A percentile compares a stretch with the other conserved stretches of the same genome.
These are phyloP conservation scores for Cistogaster globosa DNA, from an alignment of 2,888 invertebrate species.

Conservation along the genomic window DNA sequence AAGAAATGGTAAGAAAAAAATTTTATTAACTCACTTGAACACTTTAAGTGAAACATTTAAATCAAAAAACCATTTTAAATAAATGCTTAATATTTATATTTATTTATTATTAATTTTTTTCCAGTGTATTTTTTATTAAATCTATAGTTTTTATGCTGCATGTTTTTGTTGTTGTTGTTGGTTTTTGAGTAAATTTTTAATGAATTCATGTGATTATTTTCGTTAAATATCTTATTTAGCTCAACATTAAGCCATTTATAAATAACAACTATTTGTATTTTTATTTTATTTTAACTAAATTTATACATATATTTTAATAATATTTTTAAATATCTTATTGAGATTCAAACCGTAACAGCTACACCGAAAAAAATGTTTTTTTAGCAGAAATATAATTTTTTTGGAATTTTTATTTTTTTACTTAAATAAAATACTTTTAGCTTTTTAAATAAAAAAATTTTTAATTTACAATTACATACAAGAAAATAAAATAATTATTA, in stretches of 20 bases:
- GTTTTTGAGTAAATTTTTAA: too few relatives aligned
- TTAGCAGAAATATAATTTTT: slow-evolving; percentile 10
- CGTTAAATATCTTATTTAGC: neutral
- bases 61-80: slow-evolving; percentile 27
- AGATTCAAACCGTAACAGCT: neutral
- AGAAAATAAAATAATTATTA: slow-evolving; percentile 41
- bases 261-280: neutral
- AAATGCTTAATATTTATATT: slow-evolving; percentile 55
- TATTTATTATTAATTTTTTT: slow-evolving; percentile 25
- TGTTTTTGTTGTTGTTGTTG: neutral
- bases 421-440: neutral
- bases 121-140: slow-evolving; percentile 31
- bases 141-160: neutral
- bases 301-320: neutral
- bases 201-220: too few relatives aligned
- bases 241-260: neutral
- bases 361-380: slow-evolving; percentile 1
- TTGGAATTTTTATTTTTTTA: neutral
- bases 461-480: slow-evolving; percentile 40
- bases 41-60: neutral
- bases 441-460: slow-evolving; percentile 28
- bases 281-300: neutral
- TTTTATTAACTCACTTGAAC: too few relatives aligned
- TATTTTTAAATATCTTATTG: slow-evolving; percentile 7
- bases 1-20: too few relatives aligned